Conservation (phyloP, 2,113 vertebrate species). For the Phrynosoma platyrhinos region DNA sequence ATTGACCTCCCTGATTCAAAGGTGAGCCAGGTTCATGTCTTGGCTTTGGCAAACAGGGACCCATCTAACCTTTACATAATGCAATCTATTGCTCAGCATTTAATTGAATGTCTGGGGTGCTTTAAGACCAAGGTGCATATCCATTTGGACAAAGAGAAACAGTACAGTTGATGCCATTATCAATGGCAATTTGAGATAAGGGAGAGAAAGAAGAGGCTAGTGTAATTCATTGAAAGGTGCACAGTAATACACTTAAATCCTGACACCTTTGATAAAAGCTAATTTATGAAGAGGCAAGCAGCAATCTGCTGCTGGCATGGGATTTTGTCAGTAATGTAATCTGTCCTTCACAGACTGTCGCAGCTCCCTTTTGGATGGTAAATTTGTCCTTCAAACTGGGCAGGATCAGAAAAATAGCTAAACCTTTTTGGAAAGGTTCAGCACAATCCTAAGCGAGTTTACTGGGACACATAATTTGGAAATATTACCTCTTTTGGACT, state of each 20-base stretch:
- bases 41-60: constrained; percentile 22
- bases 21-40: constrained; percentile 18
- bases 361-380: background rate
- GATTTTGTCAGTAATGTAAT: background rate
- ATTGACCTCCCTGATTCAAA: constrained; percentile 12
- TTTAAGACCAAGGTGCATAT: constrained; percentile 8
- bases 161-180: constrained; percentile 24
- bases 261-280: constrained; percentile 25
- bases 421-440: background rate
- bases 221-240: constrained; percentile 35
- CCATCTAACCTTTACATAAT: constrained; percentile 36
- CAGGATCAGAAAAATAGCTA: background rate
- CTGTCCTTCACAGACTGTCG: background rate
- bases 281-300: constrained; percentile 41
- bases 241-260: constrained; percentile 37
- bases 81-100: constrained; percentile 34
- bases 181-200: constrained; percentile 31
- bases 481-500: no score
- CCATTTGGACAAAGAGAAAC: constrained; percentile 30
- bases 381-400: background rate
- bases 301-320: constrained; percentile 20
- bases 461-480: no score
- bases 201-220: background rate
- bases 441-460: background rate
- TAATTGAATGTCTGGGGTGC: constrained; percentile 31